A percentile compares a stretch with the other conserved stretches of the same genome.
These are phyloP conservation scores for Goniozus legneri DNA, from an alignment of 1,140 invertebrate species.

Conservation along the genomic window DNA sequence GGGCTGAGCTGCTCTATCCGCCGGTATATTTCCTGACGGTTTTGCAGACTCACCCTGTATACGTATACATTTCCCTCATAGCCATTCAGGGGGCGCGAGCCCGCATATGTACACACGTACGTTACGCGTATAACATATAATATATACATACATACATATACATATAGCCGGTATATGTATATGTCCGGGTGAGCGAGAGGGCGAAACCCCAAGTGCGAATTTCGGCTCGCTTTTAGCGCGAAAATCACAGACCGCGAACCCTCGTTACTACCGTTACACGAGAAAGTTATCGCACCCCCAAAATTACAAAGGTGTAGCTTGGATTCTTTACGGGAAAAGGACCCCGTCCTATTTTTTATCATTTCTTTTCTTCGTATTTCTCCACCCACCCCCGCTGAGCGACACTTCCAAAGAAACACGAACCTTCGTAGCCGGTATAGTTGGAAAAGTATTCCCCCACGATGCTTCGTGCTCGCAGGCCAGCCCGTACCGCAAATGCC, in stretches of 20 bases:
- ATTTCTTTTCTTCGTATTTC: neutral
- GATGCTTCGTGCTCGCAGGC: neutral
- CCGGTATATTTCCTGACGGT: no score
- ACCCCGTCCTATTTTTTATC: no score
- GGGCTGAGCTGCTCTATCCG: no score
- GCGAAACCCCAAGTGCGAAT: neutral
- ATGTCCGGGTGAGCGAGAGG: neutral
- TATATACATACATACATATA: no score
- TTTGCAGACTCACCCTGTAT: no score
- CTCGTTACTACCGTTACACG: constrained; percentile 15
- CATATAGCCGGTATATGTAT: neutral
- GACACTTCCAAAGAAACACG: neutral
- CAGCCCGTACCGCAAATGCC: neutral
- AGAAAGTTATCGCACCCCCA: constrained; percentile 6
- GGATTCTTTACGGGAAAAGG: no score
- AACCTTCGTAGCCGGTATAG: neutral
- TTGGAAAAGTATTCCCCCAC: neutral
- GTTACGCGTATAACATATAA: no score
- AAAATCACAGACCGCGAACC: constrained; percentile 2
- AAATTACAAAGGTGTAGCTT: constrained; percentile 6
- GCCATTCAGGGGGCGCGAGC: no score
- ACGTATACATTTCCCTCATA: no score
- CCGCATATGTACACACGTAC: neutral
- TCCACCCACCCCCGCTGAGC: neutral
- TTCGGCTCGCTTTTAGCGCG: constrained; percentile 1